Base-by-base conservation (phyloP, 2,888 invertebrate genomes). In the Timema podura region DNA sequence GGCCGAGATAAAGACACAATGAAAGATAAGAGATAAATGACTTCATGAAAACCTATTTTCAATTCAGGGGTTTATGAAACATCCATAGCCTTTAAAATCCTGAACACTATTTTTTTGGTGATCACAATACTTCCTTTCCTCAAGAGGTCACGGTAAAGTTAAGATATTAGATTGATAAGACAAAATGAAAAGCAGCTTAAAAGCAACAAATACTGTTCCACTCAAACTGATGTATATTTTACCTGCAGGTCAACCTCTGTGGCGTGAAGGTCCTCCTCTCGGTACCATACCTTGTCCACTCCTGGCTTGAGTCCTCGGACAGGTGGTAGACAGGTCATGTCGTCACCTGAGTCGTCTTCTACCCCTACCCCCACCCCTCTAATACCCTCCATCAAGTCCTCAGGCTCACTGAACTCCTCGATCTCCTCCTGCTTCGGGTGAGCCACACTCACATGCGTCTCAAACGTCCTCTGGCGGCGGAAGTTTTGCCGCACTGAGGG, bases 301-400 rank as follows among this genome's bases (percentile, higher is more conserved):
- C 54, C 69, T 13, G 67, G 69, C 44, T 71, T 71, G 15, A 70
- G 47, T 44, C 70, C 66, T 10, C 68, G 46, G 11, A 70, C 70
- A 0, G 79, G 76, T 67, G 78, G 77, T 69, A 80, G 77, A n/a
- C 78, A 76, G 64, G 81, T 81, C 6, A 80, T 80, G 64, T 82
- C 82, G 9, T 82, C 81, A 64, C 80, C 81, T 46, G 81, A 81
- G 71, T 81, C 81, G 74, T 80, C 81, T 47, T 80, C 81, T 45
- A 79, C 85, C 54, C 83, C 86, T 76, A 87, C 87, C 74, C 91
- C 92, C 13, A 91, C 88, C 75, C 90, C 90, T 75, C 91, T 86
- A 76, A 93, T 92, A 65, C 93, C 93, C 77, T 91, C 93, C 87
- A 93, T 90, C 80, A 93, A 86, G 80, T 93, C 93, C 79, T 93